Conservation (phyloP, 1,140 invertebrate species). For the Popillia japonica region DNA sequence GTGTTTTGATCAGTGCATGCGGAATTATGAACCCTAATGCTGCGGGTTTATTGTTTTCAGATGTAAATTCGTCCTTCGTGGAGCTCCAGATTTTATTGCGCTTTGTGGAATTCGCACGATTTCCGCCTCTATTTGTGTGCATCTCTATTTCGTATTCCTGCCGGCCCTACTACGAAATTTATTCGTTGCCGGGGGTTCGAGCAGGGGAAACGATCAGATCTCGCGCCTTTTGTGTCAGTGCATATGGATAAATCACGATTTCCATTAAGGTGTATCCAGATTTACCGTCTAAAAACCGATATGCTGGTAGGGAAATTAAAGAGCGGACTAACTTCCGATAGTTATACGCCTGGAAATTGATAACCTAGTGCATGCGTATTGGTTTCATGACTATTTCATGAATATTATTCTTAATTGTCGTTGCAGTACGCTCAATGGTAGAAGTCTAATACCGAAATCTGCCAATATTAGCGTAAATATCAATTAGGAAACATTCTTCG, state of each 20-base stretch:
- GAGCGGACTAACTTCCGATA: not conserved
- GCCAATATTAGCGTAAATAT: too few relatives aligned
- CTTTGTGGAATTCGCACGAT: slow-evolving; percentile 38
- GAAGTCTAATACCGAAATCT: too few relatives aligned
- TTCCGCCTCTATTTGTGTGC: slow-evolving; percentile 1
- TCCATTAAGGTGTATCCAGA: not conserved
- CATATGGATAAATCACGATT: slow-evolving; percentile 30
- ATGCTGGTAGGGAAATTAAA: not conserved
- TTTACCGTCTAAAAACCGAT: not conserved
- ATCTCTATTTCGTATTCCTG: slow-evolving; percentile 29
- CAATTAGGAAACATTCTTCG: too few relatives aligned
- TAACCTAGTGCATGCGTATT: not conserved
- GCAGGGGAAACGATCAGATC: slow-evolving; percentile 6
- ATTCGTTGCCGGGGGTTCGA: slow-evolving; percentile 26
- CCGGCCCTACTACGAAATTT: slow-evolving; percentile 18
- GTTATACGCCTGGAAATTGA: not conserved
- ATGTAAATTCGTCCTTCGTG: slow-evolving; percentile 33
- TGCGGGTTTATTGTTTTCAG: slow-evolving; percentile 32
- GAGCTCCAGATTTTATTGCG: slow-evolving; percentile 36
- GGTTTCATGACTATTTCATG: too few relatives aligned
- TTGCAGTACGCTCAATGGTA: too few relatives aligned
- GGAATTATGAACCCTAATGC: slow-evolving; percentile 35
- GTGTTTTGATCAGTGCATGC: slow-evolving; percentile 34
- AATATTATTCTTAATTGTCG: too few relatives aligned
- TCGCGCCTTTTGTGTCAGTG: slow-evolving; percentile 11